Percentiles rank a stretch among this genome's conserved stretches.
These are phyloP conservation scores for Microtus montanus DNA, from an alignment of 2,113 vertebrate species.

Conservation along the genomic window DNA sequence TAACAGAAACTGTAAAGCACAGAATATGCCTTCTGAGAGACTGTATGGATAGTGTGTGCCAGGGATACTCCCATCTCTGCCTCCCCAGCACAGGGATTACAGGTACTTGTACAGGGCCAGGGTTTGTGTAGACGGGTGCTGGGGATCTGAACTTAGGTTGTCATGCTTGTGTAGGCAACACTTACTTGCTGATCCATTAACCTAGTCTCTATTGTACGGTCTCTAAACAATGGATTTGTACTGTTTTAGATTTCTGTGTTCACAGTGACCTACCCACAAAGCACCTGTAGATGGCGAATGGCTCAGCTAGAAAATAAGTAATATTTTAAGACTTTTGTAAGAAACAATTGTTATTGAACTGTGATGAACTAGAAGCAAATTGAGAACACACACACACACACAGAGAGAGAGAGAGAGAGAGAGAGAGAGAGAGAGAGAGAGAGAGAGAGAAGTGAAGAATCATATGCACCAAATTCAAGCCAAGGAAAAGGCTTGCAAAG, in stretches of 20 bases:
- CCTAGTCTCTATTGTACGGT: no score
- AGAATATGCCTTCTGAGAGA: neutral
- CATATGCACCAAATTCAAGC: no score
- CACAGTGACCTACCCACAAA: neutral
- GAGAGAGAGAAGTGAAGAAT: no score
- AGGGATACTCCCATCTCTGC: neutral
- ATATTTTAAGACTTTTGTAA: neutral
- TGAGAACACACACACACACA: neutral
- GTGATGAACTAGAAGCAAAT: neutral
- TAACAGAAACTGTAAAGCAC: neutral
- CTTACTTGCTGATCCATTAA: neutral
- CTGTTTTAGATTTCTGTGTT: neutral
- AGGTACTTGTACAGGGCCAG: no score
- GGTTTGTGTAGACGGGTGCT: neutral
- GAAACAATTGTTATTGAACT: neutral
- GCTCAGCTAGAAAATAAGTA: neutral
- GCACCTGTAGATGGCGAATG: neutral
- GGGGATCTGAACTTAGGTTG: neutral
- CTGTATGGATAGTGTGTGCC: accelerated
- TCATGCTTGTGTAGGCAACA: no score
- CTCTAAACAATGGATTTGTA: neutral
- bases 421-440: no score
- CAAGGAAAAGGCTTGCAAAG: neutral
- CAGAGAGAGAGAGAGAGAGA: neutral
- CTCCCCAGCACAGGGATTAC: no score